These are phyloP conservation scores for Hypocryptadius cinnamomeus DNA, from an alignment of 2,113 vertebrate species.

Conservation along the genomic window DNA sequence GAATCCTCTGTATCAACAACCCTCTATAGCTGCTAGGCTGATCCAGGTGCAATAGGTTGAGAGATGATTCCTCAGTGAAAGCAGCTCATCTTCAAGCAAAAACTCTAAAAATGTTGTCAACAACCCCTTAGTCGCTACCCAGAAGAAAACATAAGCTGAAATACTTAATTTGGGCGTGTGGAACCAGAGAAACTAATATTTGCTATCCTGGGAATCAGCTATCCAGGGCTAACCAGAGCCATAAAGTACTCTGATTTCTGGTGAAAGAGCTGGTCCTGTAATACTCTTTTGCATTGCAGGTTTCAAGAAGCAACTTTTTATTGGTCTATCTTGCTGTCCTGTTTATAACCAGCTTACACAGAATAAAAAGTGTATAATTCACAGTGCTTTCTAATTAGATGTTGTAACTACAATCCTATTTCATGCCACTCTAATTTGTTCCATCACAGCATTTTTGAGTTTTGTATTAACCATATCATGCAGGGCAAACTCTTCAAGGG, in stretches of 20 bases:
- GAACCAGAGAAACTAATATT: not conserved
- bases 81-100: not conserved
- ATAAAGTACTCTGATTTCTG: not conserved
- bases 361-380: not conserved
- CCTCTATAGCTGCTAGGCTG: not conserved
- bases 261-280: not conserved
- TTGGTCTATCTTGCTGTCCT: not conserved
- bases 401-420: not conserved
- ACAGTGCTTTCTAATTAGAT: conserved; percentile 8
- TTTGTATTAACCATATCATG: not conserved
- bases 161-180: not conserved
- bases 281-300: not conserved
- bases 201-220: not conserved
- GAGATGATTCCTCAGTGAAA: not conserved
- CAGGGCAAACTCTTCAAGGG: not conserved
- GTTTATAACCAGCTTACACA: not conserved
- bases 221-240: not conserved
- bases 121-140: not conserved
- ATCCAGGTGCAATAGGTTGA: not conserved
- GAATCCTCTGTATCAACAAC: not conserved
- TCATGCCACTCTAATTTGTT: not conserved
- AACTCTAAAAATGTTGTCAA: not conserved
- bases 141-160: not conserved
- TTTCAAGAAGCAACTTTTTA: not conserved
- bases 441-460: not conserved